Conservation (phyloP, 2,113 vertebrate genomes). For the Ploceus nigricollis region DNA sequence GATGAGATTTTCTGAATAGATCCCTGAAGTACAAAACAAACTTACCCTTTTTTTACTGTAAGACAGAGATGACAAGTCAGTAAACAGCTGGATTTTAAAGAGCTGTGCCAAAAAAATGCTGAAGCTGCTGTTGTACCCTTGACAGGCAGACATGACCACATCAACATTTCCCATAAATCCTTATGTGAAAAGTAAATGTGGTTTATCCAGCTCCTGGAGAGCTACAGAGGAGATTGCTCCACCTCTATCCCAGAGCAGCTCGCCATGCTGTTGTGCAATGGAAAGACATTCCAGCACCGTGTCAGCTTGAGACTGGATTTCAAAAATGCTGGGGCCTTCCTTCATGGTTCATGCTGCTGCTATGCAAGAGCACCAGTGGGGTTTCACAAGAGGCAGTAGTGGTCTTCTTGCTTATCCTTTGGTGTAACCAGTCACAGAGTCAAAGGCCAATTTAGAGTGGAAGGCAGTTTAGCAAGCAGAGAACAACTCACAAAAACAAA, state of each 20-base stretch:
- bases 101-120: neutral
- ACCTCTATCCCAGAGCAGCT: neutral
- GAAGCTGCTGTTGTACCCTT: neutral
- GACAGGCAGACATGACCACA: neutral
- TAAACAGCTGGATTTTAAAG: neutral
- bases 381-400: neutral
- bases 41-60: neutral
- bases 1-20: neutral
- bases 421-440: neutral
- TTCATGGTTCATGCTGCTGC: neutral
- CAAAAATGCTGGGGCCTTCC: neutral
- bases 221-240: neutral
- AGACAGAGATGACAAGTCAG: neutral
- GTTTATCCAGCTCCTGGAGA: neutral
- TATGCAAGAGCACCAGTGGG: neutral
- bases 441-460: neutral
- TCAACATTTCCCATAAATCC: neutral
- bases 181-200: neutral
- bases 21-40: neutral
- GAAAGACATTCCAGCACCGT: neutral
- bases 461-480: neutral
- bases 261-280: neutral
- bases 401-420: neutral
- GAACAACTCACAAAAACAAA: neutral
- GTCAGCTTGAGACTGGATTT: neutral